Evolutionary conservation across 2,888 invertebrate species (phyloP).

Genomic region (Tenthredo livida): DNA sequence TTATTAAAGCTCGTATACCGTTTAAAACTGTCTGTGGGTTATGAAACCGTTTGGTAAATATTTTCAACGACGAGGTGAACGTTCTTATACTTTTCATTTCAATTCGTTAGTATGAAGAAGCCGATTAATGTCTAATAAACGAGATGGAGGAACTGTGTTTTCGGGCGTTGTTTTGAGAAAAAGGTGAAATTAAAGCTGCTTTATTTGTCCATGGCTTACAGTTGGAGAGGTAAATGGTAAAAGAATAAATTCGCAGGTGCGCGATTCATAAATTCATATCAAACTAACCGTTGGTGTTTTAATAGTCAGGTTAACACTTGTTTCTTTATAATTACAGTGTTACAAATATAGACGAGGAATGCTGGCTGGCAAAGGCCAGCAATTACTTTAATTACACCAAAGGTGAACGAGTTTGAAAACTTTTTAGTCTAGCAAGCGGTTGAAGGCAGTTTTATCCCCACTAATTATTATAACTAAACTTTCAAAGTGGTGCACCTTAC

Average conservation of each 20-base stretch:
- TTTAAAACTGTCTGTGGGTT: background rate
- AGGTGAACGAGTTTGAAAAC: conserved; percentile 59
- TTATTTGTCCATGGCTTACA: background rate
- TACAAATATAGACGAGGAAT: conserved; percentile 46
- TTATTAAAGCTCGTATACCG: background rate
- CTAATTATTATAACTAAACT: conserved; percentile 53
- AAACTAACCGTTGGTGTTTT: conserved; percentile 69
- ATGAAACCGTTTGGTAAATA: background rate
- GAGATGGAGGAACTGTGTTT: background rate
- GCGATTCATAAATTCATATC: conserved; percentile 59
- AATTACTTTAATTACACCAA: conserved; percentile 72
- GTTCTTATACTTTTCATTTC: background rate
- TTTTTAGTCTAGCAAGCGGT: conserved; percentile 47
- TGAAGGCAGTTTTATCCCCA: conserved; percentile 38
- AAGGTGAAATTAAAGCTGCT: background rate
- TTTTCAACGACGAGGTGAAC: background rate
- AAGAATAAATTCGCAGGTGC: conserved; percentile 41
- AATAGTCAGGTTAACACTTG: conserved; percentile 67
- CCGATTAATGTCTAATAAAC: background rate
- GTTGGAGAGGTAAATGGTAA: background rate
- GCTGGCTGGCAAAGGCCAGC: conserved; percentile 59
- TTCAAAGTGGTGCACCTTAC: conserved; percentile 42
- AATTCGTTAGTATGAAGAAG: background rate
- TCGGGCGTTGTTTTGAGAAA: background rate
- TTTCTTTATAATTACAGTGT: conserved; percentile 66